Conservation (phyloP, 2,113 vertebrate species). For the Oncorhynchus kisutch region DNA sequence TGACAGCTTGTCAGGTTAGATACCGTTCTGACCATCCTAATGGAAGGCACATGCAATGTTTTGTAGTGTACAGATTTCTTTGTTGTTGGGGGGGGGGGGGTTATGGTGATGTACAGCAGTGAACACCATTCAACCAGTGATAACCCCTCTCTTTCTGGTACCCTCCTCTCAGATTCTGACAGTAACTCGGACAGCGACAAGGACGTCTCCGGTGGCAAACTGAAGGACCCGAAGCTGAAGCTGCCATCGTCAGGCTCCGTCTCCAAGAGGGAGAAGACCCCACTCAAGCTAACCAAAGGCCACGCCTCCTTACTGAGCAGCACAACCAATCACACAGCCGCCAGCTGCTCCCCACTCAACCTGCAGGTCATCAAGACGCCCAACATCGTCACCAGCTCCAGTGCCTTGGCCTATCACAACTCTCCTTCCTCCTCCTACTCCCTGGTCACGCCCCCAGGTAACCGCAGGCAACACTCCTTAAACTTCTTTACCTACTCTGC, state of each 20-base stretch:
- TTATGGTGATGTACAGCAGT: not conserved
- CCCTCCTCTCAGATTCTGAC: slow-evolving; percentile 84
- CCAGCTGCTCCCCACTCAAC: slow-evolving; percentile 88
- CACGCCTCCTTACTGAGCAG: slow-evolving; percentile 67
- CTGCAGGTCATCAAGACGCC: slow-evolving; percentile 89
- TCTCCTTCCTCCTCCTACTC: slow-evolving; percentile 84
- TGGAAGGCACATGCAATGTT: not conserved
- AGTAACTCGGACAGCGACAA: slow-evolving; percentile 95
- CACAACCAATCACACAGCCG: slow-evolving; percentile 74
- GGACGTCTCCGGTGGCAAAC: slow-evolving; percentile 85
- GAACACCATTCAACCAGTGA: not conserved
- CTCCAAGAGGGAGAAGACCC: slow-evolving; percentile 84
- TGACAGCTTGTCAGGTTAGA: slow-evolving; percentile 93
- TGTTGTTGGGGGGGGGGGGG: no score
- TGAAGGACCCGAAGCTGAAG: slow-evolving; percentile 86
- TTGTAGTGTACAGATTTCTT: not conserved
- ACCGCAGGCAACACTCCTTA: not conserved
- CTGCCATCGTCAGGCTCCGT: slow-evolving; percentile 82
- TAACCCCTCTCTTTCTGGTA: not conserved
- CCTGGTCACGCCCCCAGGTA: slow-evolving; percentile 85
- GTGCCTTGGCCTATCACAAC: slow-evolving; percentile 87
- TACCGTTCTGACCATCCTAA: not conserved
- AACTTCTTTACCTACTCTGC: not conserved
- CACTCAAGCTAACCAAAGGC: slow-evolving; percentile 81
- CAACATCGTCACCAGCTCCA: slow-evolving; percentile 84